phyloP scores from a whole-genome alignment of 2,888 invertebrate genomes.

The Ichneumoninae sp. region DNA sequence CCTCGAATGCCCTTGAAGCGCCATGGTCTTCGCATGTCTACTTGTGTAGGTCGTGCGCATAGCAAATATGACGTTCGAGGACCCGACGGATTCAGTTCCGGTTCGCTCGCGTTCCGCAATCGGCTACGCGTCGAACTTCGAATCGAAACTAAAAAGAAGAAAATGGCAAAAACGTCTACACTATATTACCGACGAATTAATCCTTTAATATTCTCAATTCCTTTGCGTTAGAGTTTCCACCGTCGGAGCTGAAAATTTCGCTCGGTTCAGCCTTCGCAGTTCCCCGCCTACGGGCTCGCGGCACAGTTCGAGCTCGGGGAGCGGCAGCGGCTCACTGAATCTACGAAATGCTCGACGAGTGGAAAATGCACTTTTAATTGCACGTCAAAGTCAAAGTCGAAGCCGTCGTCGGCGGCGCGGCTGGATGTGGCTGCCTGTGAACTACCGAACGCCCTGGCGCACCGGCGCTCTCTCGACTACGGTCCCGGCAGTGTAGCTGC shows the following conservation, averaged over 20 bases:
- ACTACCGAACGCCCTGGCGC: constrained; percentile 29
- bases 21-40: no score
- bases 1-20: no score
- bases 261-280: background rate
- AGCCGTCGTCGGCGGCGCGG: constrained; percentile 40
- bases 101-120: constrained; percentile 5
- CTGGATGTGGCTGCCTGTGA: constrained; percentile 37
- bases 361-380: constrained; percentile 81
- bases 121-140: background rate
- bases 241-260: background rate
- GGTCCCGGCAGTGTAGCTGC: constrained; percentile 2
- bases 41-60: no score
- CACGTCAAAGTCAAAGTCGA: constrained; percentile 78
- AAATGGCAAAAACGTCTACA: background rate
- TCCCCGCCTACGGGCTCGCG: background rate
- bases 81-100: background rate
- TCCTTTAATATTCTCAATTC: background rate
- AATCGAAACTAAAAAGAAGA: background rate
- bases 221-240: background rate
- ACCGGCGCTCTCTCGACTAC: background rate
- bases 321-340: constrained; percentile 65
- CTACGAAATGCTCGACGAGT: constrained; percentile 76
- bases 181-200: background rate
- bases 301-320: constrained; percentile 21
- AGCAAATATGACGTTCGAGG: background rate